phyloP scores from a whole-genome alignment of 2,113 vertebrate genomes.

The Nycticorax nycticorax region DNA sequence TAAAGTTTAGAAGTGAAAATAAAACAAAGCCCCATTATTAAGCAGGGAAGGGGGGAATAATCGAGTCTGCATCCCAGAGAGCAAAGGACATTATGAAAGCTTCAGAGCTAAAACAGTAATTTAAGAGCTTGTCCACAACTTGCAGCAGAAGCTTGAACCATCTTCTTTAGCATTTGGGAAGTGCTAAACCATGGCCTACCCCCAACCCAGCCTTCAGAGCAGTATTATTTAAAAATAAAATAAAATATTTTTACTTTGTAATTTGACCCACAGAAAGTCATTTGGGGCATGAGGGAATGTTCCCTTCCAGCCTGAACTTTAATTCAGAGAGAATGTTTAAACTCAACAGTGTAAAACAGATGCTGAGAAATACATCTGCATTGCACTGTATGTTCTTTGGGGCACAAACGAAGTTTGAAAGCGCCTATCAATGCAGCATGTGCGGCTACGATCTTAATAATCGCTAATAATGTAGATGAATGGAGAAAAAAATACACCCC shows the following conservation, averaged over 20 bases:
- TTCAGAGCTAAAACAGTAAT: conserved; percentile 1
- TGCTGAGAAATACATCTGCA: neutral
- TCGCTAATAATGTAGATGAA: neutral
- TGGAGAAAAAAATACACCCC: neutral
- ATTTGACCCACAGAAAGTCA: conserved; percentile 51
- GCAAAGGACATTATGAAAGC: conserved; percentile 5
- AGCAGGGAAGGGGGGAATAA: neutral
- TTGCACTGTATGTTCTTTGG: neutral
- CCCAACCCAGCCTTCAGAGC: neutral
- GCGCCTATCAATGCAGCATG: neutral
- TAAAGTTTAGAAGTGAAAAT: conserved; percentile 53
- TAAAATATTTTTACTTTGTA: conserved; percentile 39
- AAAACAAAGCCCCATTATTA: conserved; percentile 52
- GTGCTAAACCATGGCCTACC: neutral
- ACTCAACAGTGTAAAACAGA: conserved; percentile 44
- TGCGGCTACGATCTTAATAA: neutral
- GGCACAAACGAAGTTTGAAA: neutral
- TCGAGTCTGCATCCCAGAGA: conserved; percentile 17
- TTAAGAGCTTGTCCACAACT: conserved; percentile 38
- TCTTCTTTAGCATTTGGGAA: conserved; percentile 17
- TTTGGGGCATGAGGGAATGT: conserved; percentile 35
- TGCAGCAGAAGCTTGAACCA: conserved; percentile 20
- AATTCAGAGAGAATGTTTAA: conserved; percentile 53
- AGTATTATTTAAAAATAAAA: conserved; percentile 32
- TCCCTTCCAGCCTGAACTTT: conserved; percentile 24